phyloP scores from a whole-genome alignment of 2,113 vertebrate genomes.

The Pseudopodoces humilis region DNA sequence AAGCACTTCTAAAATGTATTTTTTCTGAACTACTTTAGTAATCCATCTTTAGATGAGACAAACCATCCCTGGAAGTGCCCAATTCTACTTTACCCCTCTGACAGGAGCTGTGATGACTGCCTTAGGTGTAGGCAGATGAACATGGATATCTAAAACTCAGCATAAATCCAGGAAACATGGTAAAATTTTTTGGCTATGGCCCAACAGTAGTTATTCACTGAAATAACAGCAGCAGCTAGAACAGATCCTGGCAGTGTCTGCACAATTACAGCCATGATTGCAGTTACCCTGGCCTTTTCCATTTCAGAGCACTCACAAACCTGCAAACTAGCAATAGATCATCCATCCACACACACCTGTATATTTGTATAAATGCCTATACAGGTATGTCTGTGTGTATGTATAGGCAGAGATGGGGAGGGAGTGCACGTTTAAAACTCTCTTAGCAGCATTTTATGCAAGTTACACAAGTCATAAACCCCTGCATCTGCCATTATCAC shows the following conservation, averaged over 20 bases:
- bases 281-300: neutral
- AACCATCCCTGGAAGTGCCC: neutral
- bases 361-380: too few relatives aligned
- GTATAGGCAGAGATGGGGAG: neutral
- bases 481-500: neutral
- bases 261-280: neutral
- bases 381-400: fast-evolving
- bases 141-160: neutral
- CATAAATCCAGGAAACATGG: neutral
- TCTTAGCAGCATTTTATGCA: neutral
- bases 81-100: neutral
- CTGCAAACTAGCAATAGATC: neutral
- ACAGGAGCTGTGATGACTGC: neutral
- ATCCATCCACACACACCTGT: neutral
- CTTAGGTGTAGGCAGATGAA: neutral
- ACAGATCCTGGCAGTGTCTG: neutral
- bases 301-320: neutral
- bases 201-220: neutral
- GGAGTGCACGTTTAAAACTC: neutral
- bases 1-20: neutral
- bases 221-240: neutral
- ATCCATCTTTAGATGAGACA: neutral
- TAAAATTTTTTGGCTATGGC: neutral
- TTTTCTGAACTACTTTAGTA: conserved; percentile 17
- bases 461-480: neutral